A percentile compares a stretch with the other conserved stretches of the same genome.
These are phyloP conservation scores for Scaptomyza tumidula DNA, from an alignment of 2,888 invertebrate species.

Conservation along the genomic window DNA sequence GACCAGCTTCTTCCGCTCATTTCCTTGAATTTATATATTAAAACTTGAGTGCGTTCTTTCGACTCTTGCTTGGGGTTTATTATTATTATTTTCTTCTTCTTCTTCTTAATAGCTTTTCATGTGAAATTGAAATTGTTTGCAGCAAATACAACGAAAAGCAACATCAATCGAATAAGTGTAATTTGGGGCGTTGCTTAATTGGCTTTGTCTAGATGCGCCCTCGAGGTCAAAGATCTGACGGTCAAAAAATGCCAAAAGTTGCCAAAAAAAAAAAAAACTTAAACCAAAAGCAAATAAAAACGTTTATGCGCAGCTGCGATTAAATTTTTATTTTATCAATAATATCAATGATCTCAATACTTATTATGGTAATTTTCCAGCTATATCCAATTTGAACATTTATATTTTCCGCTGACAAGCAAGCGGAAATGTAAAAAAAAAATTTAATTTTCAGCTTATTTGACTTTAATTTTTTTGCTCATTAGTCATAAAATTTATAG, in stretches of 20 bases:
- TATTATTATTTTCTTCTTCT: slow-evolving; percentile 44
- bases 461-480: slow-evolving; percentile 11
- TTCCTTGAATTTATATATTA: slow-evolving; percentile 76
- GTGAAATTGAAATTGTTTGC: slow-evolving; percentile 71
- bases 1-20: slow-evolving; percentile 79
- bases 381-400: neutral
- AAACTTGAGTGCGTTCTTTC: slow-evolving; percentile 64
- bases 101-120: slow-evolving; percentile 74
- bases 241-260: slow-evolving; percentile 51
- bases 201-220: slow-evolving; percentile 54
- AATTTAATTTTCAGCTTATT: slow-evolving; percentile 32
- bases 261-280: slow-evolving; percentile 34
- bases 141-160: slow-evolving; percentile 2
- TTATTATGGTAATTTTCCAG: neutral
- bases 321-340: too few relatives aligned
- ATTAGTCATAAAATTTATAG: slow-evolving; percentile 40
- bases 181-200: slow-evolving; percentile 59
- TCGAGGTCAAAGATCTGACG: slow-evolving; percentile 17
- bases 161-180: slow-evolving; percentile 66
- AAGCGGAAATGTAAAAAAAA: slow-evolving; percentile 48
- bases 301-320: slow-evolving; percentile 14
- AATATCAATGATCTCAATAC: neutral
- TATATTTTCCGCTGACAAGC: slow-evolving; percentile 11
- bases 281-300: neutral
- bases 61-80: slow-evolving; percentile 24